Percentiles rank a stretch among this genome's conserved stretches.
phyloP scores from a whole-genome alignment of 30 jellyfish, hydroid and myxozoan genomes.

The Nemopilema nomurai region DNA sequence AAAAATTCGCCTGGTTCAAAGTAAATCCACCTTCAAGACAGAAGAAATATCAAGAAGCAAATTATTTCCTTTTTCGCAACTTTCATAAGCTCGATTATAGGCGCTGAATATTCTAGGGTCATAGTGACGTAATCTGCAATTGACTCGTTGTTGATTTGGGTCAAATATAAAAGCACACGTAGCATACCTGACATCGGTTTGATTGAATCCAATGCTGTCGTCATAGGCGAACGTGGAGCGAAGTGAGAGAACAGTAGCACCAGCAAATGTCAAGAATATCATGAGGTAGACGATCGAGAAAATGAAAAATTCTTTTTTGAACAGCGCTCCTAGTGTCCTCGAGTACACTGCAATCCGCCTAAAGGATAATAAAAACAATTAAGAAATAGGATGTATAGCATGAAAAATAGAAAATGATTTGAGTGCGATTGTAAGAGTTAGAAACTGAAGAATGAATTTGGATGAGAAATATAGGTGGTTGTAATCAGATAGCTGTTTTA shows the following conservation, averaged over 20 bases:
- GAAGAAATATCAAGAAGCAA: no score
- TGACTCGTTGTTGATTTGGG: no score
- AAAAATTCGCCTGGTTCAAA: no score
- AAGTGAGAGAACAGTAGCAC: constrained; percentile 76
- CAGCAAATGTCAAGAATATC: constrained; percentile 79
- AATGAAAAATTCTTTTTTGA: constrained; percentile 58
- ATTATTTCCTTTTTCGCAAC: no score
- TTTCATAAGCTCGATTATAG: no score
- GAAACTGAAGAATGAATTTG: no score
- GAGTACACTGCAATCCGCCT: constrained; percentile 80
- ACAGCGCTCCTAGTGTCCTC: constrained; percentile 72
- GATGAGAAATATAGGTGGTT: no score
- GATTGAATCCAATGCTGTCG: constrained; percentile 25
- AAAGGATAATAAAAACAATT: background rate
- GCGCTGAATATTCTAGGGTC: no score
- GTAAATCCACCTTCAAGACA: no score
- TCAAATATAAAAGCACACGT: background rate
- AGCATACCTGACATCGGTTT: constrained; percentile 40
- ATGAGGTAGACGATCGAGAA: constrained; percentile 68
- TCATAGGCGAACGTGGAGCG: constrained; percentile 29
- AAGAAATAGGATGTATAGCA: background rate
- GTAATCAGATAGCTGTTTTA: no score
- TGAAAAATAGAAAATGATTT: background rate
- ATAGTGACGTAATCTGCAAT: no score
- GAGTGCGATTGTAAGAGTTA: no score